Evolutionary conservation across 30 jellyfish, hydroid and myxozoan genomes (phyloP).

Genomic region (Chrysaora quinquecirrha): DNA sequence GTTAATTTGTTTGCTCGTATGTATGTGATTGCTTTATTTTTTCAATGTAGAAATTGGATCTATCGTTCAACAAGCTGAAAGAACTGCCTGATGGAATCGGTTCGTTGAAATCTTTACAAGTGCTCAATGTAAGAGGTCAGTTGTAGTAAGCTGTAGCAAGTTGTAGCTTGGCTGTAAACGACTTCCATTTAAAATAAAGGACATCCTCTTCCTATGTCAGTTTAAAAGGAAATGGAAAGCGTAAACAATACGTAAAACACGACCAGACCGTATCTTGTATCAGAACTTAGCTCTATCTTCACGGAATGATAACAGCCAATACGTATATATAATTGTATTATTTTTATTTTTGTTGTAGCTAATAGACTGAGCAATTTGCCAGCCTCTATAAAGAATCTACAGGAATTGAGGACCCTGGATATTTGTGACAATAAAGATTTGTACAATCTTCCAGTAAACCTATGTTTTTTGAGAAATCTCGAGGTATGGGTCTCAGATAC

Average conservation of each 20-base stretch:
- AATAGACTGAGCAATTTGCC: constrained; percentile 70
- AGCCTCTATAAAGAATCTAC: constrained; percentile 61
- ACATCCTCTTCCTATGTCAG: no score
- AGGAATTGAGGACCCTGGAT: constrained; percentile 60
- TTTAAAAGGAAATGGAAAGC: no score
- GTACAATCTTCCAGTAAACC: constrained; percentile 71
- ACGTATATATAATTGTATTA: no score
- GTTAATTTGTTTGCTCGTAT: no score
- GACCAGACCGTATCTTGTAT: no score
- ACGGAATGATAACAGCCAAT: no score
- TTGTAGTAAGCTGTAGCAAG: no score
- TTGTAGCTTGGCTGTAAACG: no score
- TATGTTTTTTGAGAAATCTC: constrained; percentile 55
- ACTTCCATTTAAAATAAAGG: no score
- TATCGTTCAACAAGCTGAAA: constrained; percentile 68
- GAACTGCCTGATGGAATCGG: constrained; percentile 83
- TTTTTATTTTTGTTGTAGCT: constrained; percentile 27
- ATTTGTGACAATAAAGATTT: constrained; percentile 63
- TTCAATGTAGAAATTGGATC: constrained; percentile 67
- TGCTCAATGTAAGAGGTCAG: constrained; percentile 54
- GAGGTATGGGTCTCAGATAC: no score
- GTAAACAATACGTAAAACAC: no score
- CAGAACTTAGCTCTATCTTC: no score
- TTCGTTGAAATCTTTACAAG: constrained; percentile 16
- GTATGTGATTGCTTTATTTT: neutral